These are phyloP conservation scores for Conger conger DNA, from an alignment of 2,113 vertebrate genomes.

Conservation along the genomic window DNA sequence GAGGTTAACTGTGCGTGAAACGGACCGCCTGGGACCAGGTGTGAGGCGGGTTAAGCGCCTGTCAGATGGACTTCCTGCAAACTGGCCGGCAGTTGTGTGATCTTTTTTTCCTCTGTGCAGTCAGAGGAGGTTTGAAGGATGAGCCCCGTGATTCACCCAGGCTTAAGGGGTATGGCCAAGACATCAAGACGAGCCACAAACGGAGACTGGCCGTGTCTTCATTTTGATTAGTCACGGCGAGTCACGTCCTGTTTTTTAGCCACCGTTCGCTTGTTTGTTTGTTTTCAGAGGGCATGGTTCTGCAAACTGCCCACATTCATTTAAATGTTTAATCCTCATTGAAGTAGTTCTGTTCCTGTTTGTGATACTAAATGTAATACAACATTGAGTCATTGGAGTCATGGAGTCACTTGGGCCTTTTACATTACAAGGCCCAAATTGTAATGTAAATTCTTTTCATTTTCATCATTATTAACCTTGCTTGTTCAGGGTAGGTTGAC, in stretches of 20 bases:
- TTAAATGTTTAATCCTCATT: too few relatives aligned
- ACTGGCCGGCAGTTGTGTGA: not conserved
- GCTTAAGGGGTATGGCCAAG: not conserved
- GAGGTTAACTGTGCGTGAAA: not conserved
- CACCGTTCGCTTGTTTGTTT: not conserved
- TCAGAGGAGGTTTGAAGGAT: not conserved
- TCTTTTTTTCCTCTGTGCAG: not conserved
- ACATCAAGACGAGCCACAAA: not conserved
- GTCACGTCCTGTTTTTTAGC: not conserved
- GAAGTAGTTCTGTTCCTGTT: too few relatives aligned
- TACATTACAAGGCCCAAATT: too few relatives aligned
- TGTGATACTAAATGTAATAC: too few relatives aligned
- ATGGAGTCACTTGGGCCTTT: too few relatives aligned
- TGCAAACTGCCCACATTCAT: too few relatives aligned
- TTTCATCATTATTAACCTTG: too few relatives aligned
- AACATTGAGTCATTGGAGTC: too few relatives aligned
- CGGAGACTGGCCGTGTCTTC: not conserved
- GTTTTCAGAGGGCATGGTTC: too few relatives aligned
- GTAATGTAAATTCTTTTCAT: too few relatives aligned
- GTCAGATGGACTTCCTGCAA: not conserved
- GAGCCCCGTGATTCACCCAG: not conserved
- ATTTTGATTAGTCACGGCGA: not conserved
- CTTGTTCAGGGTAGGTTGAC: too few relatives aligned
- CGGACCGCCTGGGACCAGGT: not conserved
- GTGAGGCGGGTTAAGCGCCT: not conserved